These are phyloP conservation scores for Volucella bombylans DNA, from an alignment of 2,888 invertebrate species.

Conservation along the genomic window DNA sequence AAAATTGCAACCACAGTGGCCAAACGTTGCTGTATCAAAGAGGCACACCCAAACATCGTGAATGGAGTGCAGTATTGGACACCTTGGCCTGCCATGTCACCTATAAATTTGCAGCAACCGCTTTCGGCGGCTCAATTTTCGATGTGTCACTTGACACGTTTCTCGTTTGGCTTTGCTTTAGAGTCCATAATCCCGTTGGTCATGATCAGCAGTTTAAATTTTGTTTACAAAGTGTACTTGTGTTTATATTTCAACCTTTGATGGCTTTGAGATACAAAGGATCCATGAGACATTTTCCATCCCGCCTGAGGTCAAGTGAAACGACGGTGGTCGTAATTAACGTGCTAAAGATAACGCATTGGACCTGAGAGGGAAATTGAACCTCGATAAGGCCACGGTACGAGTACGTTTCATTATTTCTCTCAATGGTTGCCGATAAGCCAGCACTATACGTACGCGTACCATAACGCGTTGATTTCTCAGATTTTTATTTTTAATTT, in stretches of 20 bases:
- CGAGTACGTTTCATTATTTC: constrained; percentile 25
- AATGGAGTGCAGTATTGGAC: constrained; percentile 4
- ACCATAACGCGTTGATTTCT: constrained; percentile 45
- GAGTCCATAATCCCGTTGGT: constrained; percentile 18
- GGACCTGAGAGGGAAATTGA: constrained; percentile 43
- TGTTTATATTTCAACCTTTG: constrained; percentile 1
- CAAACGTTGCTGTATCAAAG: constrained; percentile 15
- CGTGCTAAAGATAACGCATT: constrained; percentile 48
- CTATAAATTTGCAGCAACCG: constrained; percentile 40
- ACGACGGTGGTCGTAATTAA: constrained; percentile 33
- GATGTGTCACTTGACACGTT: constrained; percentile 57
- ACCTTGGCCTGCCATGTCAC: constrained; percentile 61
- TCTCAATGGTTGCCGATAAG: constrained; percentile 45
- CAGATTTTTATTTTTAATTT: background rate
- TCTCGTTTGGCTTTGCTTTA: constrained; percentile 6
- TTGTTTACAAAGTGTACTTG: constrained; percentile 26
- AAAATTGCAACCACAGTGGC: constrained; percentile 36
- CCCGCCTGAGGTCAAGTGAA: constrained; percentile 31
- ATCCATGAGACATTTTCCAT: background rate
- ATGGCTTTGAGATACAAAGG: constrained; percentile 4
- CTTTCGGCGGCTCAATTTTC: constrained; percentile 49
- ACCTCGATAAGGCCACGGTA: constrained; percentile 43
- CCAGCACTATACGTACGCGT: background rate
- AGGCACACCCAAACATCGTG: constrained; percentile 43
- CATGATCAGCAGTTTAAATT: constrained; percentile 42